A percentile compares a stretch with the other conserved stretches of the same genome.
Conservation (phyloP, 2,113 vertebrate genomes). For the Perca schrenkii region DNA sequence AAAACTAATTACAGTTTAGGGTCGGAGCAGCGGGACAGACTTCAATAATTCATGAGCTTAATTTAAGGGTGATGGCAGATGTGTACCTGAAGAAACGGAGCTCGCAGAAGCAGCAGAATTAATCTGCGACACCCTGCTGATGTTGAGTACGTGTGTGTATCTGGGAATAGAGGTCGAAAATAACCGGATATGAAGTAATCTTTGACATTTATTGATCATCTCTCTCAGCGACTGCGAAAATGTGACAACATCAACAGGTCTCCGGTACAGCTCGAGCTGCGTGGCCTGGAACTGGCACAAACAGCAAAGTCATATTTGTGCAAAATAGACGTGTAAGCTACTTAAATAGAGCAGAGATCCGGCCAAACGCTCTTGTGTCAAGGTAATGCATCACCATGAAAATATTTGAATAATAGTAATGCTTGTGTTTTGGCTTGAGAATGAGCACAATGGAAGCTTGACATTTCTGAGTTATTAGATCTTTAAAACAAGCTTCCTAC, state of each 20-base stretch:
- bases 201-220: slow-evolving; percentile 31
- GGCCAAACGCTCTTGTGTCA: neutral
- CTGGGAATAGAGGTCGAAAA: neutral
- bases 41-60: slow-evolving; percentile 80
- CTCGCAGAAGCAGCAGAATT: slow-evolving; percentile 33
- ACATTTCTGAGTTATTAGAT: neutral
- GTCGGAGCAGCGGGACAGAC: slow-evolving; percentile 58
- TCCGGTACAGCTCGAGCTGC: neutral
- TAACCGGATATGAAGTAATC: slow-evolving; percentile 14
- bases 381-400: neutral
- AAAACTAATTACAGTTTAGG: slow-evolving; percentile 77
- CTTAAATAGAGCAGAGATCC: slow-evolving; percentile 16
- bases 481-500: neutral
- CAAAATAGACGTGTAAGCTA: neutral
- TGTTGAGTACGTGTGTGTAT: neutral
- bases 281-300: neutral
- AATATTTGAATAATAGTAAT: slow-evolving; percentile 25
- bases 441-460: neutral
- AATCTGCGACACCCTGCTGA: slow-evolving; percentile 17
- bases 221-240: neutral
- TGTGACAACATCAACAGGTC: slow-evolving; percentile 31
- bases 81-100: slow-evolving; percentile 46
- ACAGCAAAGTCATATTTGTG: neutral
- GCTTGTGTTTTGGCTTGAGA: slow-evolving; percentile 7
- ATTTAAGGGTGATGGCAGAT: slow-evolving; percentile 57